Base-by-base conservation (phyloP, 2,888 invertebrate genomes). In the Nomada lathburiana region DNA sequence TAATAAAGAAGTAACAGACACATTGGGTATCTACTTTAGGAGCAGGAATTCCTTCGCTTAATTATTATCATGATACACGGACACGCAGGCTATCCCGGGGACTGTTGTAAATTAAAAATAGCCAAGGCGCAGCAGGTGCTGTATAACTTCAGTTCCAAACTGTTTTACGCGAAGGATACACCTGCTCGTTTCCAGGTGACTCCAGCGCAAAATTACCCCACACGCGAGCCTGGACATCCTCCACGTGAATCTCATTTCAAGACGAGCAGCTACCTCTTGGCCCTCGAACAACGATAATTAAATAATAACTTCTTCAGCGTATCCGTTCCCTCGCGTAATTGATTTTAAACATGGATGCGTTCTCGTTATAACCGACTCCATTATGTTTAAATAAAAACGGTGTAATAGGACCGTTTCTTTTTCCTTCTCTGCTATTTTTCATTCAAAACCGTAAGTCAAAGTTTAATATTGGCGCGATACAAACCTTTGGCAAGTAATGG, bases 131-230 rank as follows among this genome's bases (percentile, higher is more conserved):
- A 13, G 73, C 76, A 83, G 83, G 73, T 75, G 82, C 23, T 11
- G 70, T 36, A 11, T n/a, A 59, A 74, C 59, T 68, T 68, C 23
- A 53, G 55, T 36, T 76, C 63, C 44, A 67, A 77, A 81, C 69
- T 65, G 69, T 71, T 75, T 68, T 71, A 71, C 74, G 36, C 26
- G 55, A 74, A 52, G 42, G 26, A 57, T 67, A 60, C 84, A 84
- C 80, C 84, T 83, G 83, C 76, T 55, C 47, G 55, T 53, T 68
- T 29, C 74, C 84, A 83, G 76, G 74, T 83, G 84, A 74, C 10
- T n/a, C 20, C 50, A 16, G 36, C 60, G 71, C 63, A 71, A 78
- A 82, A 82, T 83, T 83, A 73, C 64, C 29, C 36, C 53, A 47
- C 50, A 62, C 29, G 53, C 44, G 68, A 73, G 57, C 20, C 26